These are phyloP conservation scores for Enteromius viviparus DNA, from an alignment of 2,797 vertebrate genomes.

Conservation along the genomic window DNA sequence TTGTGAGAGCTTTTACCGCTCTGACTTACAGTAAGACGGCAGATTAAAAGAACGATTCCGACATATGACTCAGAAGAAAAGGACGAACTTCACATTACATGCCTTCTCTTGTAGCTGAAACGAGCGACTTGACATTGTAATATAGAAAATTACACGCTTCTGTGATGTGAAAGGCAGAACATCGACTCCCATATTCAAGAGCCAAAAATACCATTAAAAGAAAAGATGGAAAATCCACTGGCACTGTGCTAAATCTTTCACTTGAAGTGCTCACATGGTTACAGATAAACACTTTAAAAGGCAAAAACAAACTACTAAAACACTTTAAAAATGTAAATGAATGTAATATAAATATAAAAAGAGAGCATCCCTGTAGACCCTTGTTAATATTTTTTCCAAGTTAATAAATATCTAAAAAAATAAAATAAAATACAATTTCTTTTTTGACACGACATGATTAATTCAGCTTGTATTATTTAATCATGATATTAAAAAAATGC, in stretches of 20 bases:
- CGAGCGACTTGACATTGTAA: constrained; percentile 25
- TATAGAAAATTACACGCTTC: constrained; percentile 36
- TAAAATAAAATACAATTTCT: not conserved
- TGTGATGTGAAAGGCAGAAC: constrained; percentile 31
- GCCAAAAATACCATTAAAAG: constrained; percentile 26
- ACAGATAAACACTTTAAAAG: constrained; percentile 34
- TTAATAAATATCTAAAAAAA: not conserved
- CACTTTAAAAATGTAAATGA: not conserved
- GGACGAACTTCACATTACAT: constrained; percentile 41
- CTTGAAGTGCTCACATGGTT: constrained; percentile 8
- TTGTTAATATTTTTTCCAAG: not conserved
- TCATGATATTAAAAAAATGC: too few relatives aligned
- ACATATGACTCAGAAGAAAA: constrained; percentile 50
- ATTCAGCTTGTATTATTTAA: not conserved
- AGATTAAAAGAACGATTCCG: constrained; percentile 61
- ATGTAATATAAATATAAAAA: constrained; percentile 1
- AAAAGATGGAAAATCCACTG: constrained; percentile 7
- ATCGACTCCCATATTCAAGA: not conserved
- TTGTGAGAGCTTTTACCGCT: constrained; percentile 58
- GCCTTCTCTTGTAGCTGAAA: constrained; percentile 34
- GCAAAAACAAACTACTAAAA: constrained; percentile 3
- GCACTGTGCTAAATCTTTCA: constrained; percentile 36
- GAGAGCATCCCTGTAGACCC: not conserved
- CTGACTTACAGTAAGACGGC: constrained; percentile 56
- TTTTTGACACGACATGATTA: not conserved